Evolutionary conservation across 2,113 vertebrate genomes (phyloP).

Genomic region (Forbesichthys papilliferus): DNA sequence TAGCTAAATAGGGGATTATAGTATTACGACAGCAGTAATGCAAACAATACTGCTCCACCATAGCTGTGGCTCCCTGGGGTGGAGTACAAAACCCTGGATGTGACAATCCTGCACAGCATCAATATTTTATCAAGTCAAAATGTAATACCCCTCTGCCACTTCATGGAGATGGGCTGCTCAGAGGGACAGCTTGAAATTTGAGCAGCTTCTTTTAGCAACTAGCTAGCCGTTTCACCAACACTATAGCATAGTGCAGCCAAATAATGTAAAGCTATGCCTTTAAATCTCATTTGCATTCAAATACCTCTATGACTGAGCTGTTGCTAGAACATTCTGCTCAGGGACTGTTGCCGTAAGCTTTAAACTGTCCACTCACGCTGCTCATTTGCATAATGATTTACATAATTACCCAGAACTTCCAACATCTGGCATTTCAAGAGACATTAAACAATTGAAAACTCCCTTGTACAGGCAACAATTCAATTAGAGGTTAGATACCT

Average conservation of each 20-base stretch:
- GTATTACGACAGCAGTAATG: slow-evolving; percentile 33
- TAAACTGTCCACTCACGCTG: not conserved
- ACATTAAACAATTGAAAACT: slow-evolving; percentile 40
- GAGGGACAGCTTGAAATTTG: not conserved
- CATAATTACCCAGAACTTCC: slow-evolving; percentile 54
- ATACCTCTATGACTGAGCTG: slow-evolving; percentile 3
- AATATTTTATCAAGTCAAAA: not conserved
- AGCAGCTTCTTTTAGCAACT: not conserved
- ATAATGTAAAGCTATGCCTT: slow-evolving; percentile 12
- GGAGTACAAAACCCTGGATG: slow-evolving; percentile 13
- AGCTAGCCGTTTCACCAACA: not conserved
- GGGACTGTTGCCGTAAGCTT: slow-evolving; percentile 24
- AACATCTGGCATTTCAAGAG: slow-evolving; percentile 57
- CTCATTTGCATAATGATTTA: slow-evolving; percentile 51
- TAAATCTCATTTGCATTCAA: slow-evolving; percentile 11
- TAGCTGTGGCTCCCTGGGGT: slow-evolving; percentile 14
- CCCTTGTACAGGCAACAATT: slow-evolving; percentile 14
- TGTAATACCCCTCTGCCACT: not conserved
- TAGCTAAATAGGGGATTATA: slow-evolving; percentile 43
- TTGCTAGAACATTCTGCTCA: slow-evolving; percentile 20
- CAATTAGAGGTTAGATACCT: not conserved
- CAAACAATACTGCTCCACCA: slow-evolving; percentile 3
- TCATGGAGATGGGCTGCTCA: not conserved
- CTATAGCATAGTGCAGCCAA: not conserved
- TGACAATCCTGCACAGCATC: not conserved